Base-by-base conservation (phyloP, 2,113 vertebrate species). In the Procavia capensis region DNA sequence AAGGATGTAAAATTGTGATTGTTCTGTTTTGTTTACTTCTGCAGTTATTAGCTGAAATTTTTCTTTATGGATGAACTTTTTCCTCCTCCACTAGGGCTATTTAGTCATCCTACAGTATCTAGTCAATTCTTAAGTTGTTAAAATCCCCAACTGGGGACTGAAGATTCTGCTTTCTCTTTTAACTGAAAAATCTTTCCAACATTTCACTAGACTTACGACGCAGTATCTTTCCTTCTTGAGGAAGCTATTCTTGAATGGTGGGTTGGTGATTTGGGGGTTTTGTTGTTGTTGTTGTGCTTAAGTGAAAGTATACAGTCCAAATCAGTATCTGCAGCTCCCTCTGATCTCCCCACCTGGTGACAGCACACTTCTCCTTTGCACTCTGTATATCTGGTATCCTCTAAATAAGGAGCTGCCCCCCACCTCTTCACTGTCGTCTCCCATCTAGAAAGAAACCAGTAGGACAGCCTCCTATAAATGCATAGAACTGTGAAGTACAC, bases 261-360 rank as follows among this genome's bases (percentile, higher is more conserved):
- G 45, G 25, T 94, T 79, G 64, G 39, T 90, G 76, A 93, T 84
- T 93, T n/a, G n/a, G n/a, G n/a, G n/a, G n/a, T n/a, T n/a, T n/a
- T n/a, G n/a, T n/a, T n/a, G n/a, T n/a, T n/a, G n/a, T n/a, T n/a
- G n/a, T n/a, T n/a, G n/a, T n/a, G n/a, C n/a, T n/a, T n/a, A n/a
- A n/a, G n/a, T n/a, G n/a, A n/a, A n/a, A n/a, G n/a, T n/a, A n/a
- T n/a, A n/a, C n/a, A n/a, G n/a, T n/a, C n/a, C n/a, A n/a, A n/a
- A n/a, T n/a, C n/a, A n/a, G n/a, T n/a, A n/a, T n/a, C n/a, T n/a
- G n/a, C n/a, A n/a, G n/a, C n/a, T n/a, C n/a, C n/a, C n/a, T n/a
- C n/a, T n/a, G n/a, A n/a, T n/a, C n/a, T n/a, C n/a, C n/a, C n/a
- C n/a, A n/a, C n/a, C n/a, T n/a, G n/a, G n/a, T n/a, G n/a, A n/a